Evolutionary conservation across 2,888 invertebrate species (phyloP).

Genomic region (Drosophila mercatorum): DNA sequence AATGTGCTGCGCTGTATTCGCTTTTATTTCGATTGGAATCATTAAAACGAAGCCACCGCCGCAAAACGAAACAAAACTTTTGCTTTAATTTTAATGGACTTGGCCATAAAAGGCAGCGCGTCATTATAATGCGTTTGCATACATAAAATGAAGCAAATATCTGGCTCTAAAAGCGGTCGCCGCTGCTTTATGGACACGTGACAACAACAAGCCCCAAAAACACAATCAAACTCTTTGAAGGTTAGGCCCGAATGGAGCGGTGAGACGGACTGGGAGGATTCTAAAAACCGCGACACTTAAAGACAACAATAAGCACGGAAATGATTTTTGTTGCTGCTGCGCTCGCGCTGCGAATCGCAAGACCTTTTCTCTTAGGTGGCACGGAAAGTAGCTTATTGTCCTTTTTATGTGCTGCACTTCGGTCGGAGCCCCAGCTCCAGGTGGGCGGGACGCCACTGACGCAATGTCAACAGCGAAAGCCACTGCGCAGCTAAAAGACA

Average conservation of each 20-base stretch:
- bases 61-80: constrained; percentile 66
- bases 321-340: constrained; percentile 45
- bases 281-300: constrained; percentile 70
- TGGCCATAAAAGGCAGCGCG: constrained; percentile 68
- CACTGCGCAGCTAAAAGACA: constrained; percentile 53
- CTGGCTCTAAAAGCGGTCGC: constrained; percentile 50
- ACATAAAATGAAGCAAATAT: constrained; percentile 75
- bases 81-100: constrained; percentile 79
- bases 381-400: constrained; percentile 76
- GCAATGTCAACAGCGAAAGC: constrained; percentile 72
- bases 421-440: constrained; percentile 17
- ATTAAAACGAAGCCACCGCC: constrained; percentile 58
- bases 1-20: constrained; percentile 34
- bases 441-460: constrained; percentile 13
- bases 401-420: constrained; percentile 76
- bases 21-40: constrained; percentile 61
- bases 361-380: constrained; percentile 66
- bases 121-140: constrained; percentile 79
- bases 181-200: constrained; percentile 74
- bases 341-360: constrained; percentile 20
- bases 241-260: constrained; percentile 36
- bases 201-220: constrained; percentile 65
- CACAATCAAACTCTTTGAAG: constrained; percentile 75
- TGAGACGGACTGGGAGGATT: constrained; percentile 6
- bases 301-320: constrained; percentile 68